A percentile compares a stretch with the other conserved stretches of the same genome.
Conservation (phyloP, 2,888 invertebrate genomes). For the Agrochola lychnidis region DNA sequence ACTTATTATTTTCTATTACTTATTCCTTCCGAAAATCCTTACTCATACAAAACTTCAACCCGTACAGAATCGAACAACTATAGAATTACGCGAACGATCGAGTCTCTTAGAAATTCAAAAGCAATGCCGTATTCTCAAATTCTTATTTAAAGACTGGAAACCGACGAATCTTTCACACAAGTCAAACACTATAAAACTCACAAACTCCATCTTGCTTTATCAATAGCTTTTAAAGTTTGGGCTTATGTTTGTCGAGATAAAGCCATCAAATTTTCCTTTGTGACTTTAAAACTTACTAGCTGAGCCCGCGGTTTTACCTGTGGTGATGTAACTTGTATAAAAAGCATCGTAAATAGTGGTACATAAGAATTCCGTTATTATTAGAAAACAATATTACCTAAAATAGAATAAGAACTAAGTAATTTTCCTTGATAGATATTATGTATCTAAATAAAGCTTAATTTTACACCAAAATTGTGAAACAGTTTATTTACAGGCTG, state of each 20-base stretch:
- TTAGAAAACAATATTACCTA: neutral
- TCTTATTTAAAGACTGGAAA: neutral
- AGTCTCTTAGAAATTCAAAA: constrained; percentile 10
- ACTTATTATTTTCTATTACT: neutral
- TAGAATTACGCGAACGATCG: neutral
- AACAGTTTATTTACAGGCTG: too few relatives aligned
- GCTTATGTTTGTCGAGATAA: constrained; percentile 11
- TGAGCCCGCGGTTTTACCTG: neutral
- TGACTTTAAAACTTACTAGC: neutral
- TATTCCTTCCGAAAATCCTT: neutral
- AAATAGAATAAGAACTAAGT: too few relatives aligned
- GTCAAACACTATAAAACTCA: constrained; percentile 27
- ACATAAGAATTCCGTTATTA: neutral
- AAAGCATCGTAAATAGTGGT: neutral
- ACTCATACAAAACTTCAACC: constrained; percentile 5
- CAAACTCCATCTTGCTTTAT: constrained; percentile 1
- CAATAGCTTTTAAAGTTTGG: constrained; percentile 30
- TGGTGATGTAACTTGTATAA: neutral
- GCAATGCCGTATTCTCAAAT: constrained; percentile 21
- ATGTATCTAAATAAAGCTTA: neutral
- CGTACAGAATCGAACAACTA: neutral
- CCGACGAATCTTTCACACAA: constrained; percentile 19
- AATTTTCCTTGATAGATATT: neutral
- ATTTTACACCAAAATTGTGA: too few relatives aligned
- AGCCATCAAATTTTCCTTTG: neutral